These are phyloP conservation scores for Thermophis baileyi DNA, from an alignment of 2,113 vertebrate species.

Conservation along the genomic window DNA sequence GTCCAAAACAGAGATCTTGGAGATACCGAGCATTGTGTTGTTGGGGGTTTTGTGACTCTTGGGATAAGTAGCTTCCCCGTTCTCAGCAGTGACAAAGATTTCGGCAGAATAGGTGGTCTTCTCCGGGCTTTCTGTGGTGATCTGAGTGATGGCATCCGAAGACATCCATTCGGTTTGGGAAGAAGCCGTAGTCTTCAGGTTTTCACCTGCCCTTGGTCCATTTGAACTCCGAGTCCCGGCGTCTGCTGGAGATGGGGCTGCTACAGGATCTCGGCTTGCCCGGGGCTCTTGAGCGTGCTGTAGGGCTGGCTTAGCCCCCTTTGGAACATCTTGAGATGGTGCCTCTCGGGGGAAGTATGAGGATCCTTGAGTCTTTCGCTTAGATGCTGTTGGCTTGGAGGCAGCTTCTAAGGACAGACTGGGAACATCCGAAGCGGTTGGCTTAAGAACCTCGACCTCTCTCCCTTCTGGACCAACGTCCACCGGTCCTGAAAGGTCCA, in stretches of 20 bases:
- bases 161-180: constrained; percentile 30
- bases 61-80: accelerated
- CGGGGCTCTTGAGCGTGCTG: constrained; percentile 46
- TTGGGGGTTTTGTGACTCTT: not conserved
- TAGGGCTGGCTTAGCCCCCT: constrained; percentile 24
- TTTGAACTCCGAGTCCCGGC: constrained; percentile 21
- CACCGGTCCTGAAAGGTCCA: not conserved
- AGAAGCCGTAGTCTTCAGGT: constrained; percentile 1
- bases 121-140: constrained; percentile 59
- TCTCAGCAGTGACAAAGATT: constrained; percentile 48
- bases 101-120: constrained; percentile 63
- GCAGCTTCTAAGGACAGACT: constrained; percentile 1
- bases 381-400: constrained; percentile 4
- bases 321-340: constrained; percentile 10
- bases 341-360: constrained; percentile 15
- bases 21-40: not conserved
- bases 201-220: not conserved
- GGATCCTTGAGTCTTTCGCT: constrained; percentile 36
- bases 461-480: constrained; percentile 12
- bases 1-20: constrained; percentile 23
- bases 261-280: constrained; percentile 44
- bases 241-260: constrained; percentile 21
- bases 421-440: not conserved
- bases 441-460: not conserved
- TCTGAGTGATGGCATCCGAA: constrained; percentile 66